phyloP scores from a whole-genome alignment of 2,113 vertebrate genomes.

The Tyrannus savana region DNA sequence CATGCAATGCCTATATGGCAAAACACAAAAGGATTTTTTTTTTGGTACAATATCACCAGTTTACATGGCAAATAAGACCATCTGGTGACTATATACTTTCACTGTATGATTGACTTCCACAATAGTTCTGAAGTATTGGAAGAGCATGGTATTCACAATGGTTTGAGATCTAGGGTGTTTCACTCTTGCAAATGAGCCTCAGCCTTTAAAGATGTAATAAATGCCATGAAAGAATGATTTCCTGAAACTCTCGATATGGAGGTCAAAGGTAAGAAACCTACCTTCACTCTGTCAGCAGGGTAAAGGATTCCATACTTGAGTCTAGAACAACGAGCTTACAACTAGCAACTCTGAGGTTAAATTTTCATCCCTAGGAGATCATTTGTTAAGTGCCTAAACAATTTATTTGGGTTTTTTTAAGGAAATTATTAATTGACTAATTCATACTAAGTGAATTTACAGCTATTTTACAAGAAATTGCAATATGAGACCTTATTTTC shows the following conservation, averaged over 20 bases:
- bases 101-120: fast-evolving
- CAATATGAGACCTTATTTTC: neutral
- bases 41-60: neutral
- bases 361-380: neutral
- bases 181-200: neutral
- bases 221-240: neutral
- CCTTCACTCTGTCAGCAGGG: fast-evolving
- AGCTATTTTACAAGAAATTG: neutral
- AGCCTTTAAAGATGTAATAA: neutral
- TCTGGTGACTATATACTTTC: neutral
- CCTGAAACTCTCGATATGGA: neutral
- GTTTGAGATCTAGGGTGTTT: neutral
- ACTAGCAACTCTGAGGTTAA: neutral
- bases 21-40: neutral
- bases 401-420: neutral
- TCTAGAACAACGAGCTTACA: neutral
- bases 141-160: fast-evolving
- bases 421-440: neutral
- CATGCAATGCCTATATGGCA: neutral
- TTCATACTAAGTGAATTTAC: neutral
- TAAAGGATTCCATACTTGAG: neutral
- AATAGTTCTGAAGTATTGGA: neutral
- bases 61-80: neutral
- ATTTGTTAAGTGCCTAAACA: neutral
- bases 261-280: neutral